These are phyloP conservation scores for Rutpela maculata DNA, from an alignment of 2,888 invertebrate species.

Conservation along the genomic window DNA sequence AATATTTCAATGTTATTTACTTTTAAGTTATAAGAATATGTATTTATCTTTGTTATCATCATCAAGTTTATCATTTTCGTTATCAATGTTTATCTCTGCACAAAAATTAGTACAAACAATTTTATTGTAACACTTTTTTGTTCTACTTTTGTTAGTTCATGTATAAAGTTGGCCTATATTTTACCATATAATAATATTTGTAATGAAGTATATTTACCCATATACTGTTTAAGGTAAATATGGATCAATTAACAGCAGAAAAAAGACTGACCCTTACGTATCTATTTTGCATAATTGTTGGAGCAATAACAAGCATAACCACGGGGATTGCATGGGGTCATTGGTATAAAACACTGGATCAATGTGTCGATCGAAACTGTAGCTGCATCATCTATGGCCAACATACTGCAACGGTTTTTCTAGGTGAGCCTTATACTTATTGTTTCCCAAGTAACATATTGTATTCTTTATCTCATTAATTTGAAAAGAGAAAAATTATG, in stretches of 20 bases:
- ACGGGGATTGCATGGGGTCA: conserved; percentile 81
- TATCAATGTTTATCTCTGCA: conserved; percentile 9
- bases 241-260: conserved; percentile 68
- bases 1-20: too few relatives aligned
- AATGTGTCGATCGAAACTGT: conserved; percentile 81
- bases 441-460: too few relatives aligned
- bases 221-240: conserved; percentile 43
- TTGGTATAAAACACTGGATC: conserved; percentile 82
- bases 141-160: not conserved
- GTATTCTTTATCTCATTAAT: too few relatives aligned
- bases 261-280: conserved; percentile 67
- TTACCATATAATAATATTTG: not conserved
- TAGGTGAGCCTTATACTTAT: conserved; percentile 63
- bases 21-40: too few relatives aligned
- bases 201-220: not conserved
- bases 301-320: conserved; percentile 73
- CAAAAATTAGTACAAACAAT: conserved; percentile 5
- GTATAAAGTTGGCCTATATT: not conserved
- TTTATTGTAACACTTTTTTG: not conserved
- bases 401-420: conserved; percentile 79
- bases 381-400: conserved; percentile 82
- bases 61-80: not conserved
- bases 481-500: too few relatives aligned
- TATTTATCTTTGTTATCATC: conserved; percentile 19
- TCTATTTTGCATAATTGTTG: conserved; percentile 63